Evolutionary conservation across 2,888 invertebrate genomes (phyloP).

Genomic region (Protodeltote pygarga): DNA sequence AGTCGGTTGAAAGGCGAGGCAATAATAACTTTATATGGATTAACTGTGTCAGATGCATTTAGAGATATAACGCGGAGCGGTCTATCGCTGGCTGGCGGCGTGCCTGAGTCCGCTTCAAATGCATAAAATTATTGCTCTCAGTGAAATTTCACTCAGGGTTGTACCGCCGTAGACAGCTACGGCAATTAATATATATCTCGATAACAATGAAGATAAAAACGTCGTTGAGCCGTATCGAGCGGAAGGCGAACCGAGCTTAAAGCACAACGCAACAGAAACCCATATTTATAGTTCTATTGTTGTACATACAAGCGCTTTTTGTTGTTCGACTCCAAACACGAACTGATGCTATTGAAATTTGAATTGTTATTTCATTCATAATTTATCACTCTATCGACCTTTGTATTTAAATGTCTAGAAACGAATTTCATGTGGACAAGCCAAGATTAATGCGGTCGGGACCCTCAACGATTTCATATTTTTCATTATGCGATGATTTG

Average conservation of each 20-base stretch:
- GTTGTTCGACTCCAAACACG: slow-evolving; percentile 71
- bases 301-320: slow-evolving; percentile 71
- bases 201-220: slow-evolving; percentile 68
- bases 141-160: slow-evolving; percentile 63
- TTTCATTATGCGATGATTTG: slow-evolving; percentile 79
- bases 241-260: slow-evolving; percentile 55
- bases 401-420: slow-evolving; percentile 80
- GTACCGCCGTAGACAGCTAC: slow-evolving; percentile 53
- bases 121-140: slow-evolving; percentile 67
- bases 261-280: slow-evolving; percentile 71
- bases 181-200: slow-evolving; percentile 65
- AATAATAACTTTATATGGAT: slow-evolving; percentile 82
- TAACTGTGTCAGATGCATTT: slow-evolving; percentile 80
- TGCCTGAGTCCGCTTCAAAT: slow-evolving; percentile 61
- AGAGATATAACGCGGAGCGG: slow-evolving; percentile 68
- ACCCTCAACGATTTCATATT: slow-evolving; percentile 73
- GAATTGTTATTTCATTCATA: slow-evolving; percentile 80
- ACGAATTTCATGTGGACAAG: slow-evolving; percentile 70
- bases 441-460: slow-evolving; percentile 70
- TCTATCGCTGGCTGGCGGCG: slow-evolving; percentile 68
- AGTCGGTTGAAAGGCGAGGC: slow-evolving; percentile 75
- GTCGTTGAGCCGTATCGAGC: slow-evolving; percentile 63
- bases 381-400: slow-evolving; percentile 81
- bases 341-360: slow-evolving; percentile 62
- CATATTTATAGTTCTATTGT: slow-evolving; percentile 83